Conservation (phyloP, 1,140 invertebrate genomes). For the Heliothis virescens region DNA sequence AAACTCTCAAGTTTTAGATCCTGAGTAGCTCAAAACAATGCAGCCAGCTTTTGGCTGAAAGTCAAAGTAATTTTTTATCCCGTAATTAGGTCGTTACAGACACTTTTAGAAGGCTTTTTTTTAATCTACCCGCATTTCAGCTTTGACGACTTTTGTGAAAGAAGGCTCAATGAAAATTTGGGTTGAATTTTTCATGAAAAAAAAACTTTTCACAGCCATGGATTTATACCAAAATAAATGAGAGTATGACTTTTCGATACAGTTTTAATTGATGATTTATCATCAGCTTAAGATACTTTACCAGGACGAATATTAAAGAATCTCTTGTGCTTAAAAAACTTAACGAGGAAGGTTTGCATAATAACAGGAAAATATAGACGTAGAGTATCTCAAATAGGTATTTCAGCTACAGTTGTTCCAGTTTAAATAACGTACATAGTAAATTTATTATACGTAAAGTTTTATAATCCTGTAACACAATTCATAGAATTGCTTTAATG, state of each 20-base stretch:
- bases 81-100: slow-evolving; percentile 39
- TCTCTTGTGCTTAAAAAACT: too few relatives aligned
- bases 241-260: too few relatives aligned
- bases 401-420: neutral
- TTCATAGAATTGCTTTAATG: neutral
- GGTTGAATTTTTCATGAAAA: neutral
- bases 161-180: neutral
- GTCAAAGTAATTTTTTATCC: slow-evolving; percentile 39
- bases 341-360: too few relatives aligned
- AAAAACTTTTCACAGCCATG: neutral
- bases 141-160: slow-evolving; percentile 3
- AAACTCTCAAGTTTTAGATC: slow-evolving; percentile 1
- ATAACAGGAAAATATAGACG: neutral
- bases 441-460: neutral
- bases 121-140: slow-evolving; percentile 36
- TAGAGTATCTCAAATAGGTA: neutral
- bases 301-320: too few relatives aligned
- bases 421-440: neutral
- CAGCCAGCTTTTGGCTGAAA: slow-evolving; percentile 30
- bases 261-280: too few relatives aligned
- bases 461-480: neutral
- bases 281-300: too few relatives aligned
- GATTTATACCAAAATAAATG: neutral
- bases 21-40: neutral
- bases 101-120: slow-evolving; percentile 19